A percentile compares a stretch with the other conserved stretches of the same genome.
phyloP scores from a whole-genome alignment of 2,113 vertebrate species.

The Procavia capensis region DNA sequence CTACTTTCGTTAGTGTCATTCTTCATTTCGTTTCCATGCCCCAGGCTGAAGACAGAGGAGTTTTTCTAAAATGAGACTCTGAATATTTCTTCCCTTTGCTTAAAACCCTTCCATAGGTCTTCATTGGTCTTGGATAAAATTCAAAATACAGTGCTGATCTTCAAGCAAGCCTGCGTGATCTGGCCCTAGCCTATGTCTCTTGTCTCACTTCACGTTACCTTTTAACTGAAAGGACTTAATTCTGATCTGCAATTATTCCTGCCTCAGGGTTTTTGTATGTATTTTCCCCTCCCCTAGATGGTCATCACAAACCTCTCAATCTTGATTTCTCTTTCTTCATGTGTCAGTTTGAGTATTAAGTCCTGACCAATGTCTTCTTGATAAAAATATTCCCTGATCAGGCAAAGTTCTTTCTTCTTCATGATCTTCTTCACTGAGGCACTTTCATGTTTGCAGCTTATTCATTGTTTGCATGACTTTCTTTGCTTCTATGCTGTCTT shows the following conservation, averaged over 20 bases:
- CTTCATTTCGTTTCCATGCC: background rate
- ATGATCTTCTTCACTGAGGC: fast-evolving
- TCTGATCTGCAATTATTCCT: background rate
- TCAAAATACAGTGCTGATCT: background rate
- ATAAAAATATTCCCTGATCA: background rate
- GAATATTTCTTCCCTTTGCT: background rate
- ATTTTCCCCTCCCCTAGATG: background rate
- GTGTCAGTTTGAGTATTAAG: background rate
- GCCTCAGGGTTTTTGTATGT: background rate
- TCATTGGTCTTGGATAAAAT: background rate
- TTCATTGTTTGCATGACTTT: fast-evolving
- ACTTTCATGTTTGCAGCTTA: fast-evolving
- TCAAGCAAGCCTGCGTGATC: background rate
- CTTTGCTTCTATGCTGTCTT: background rate
- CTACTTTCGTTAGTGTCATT: fast-evolving
- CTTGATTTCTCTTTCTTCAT: background rate
- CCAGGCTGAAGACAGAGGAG: background rate
- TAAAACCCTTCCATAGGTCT: background rate
- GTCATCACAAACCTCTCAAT: background rate
- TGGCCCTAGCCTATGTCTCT: fast-evolving
- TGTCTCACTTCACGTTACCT: fast-evolving
- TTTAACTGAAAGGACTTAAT: background rate
- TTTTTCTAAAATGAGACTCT: background rate
- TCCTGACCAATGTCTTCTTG: background rate
- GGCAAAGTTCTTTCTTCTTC: background rate